Conservation (phyloP, 2,888 invertebrate genomes). For the Imbricaverruca yamaguchii region DNA sequence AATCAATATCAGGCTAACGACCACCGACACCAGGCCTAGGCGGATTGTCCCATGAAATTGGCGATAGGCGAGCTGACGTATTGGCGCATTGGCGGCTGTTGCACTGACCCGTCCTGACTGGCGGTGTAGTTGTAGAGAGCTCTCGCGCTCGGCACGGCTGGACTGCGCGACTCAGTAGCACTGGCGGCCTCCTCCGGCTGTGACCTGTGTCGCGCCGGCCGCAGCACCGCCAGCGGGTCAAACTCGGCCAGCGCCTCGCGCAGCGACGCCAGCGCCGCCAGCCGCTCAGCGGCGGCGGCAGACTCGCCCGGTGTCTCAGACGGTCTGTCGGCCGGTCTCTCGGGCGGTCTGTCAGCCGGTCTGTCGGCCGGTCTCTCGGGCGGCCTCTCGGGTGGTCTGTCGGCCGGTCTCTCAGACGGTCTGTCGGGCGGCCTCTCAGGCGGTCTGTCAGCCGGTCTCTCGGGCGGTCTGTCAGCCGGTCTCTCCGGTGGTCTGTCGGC, state of each 20-base stretch:
- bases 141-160: neutral
- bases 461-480: neutral
- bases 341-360: neutral
- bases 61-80: too few relatives aligned
- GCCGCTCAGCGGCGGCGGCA: constrained; percentile 10
- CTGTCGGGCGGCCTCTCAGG: too few relatives aligned
- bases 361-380: neutral
- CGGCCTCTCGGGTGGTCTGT: neutral
- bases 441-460: neutral
- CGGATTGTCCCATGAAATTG: too few relatives aligned
- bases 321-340: neutral
- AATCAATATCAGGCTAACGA: too few relatives aligned
- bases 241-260: constrained; percentile 18
- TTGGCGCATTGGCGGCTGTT: too few relatives aligned
- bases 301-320: neutral
- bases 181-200: neutral
- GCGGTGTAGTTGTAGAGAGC: constrained; percentile 18
- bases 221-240: neutral
- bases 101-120: constrained; percentile 15
- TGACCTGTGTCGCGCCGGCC: neutral
- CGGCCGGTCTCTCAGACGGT: neutral
- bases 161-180: constrained; percentile 4
- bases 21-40: too few relatives aligned
- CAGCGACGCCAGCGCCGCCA: constrained; percentile 29
- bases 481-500: too few relatives aligned